phyloP scores from a whole-genome alignment of 2,888 invertebrate genomes.

The Hecatera dysodea region DNA sequence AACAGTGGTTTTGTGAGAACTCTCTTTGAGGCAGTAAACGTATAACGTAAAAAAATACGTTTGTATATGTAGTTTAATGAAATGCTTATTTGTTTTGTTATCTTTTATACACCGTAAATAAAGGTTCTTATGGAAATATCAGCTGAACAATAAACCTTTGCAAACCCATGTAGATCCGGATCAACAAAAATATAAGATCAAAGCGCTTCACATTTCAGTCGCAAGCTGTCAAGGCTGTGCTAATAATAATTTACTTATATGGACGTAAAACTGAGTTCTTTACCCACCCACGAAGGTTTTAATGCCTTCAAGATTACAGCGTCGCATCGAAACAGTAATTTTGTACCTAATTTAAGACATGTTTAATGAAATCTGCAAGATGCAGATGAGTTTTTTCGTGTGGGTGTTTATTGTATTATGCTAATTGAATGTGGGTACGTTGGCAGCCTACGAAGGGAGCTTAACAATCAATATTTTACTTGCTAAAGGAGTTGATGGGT shows the following conservation, averaged over 20 bases:
- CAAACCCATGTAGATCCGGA: constrained; percentile 48
- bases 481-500: constrained; percentile 37
- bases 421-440: constrained; percentile 54
- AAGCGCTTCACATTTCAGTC: constrained; percentile 61
- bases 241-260: constrained; percentile 68
- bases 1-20: neutral
- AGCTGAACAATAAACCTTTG: constrained; percentile 36
- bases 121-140: constrained; percentile 19
- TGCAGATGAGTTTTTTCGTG: constrained; percentile 65
- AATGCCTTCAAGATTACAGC: constrained; percentile 64
- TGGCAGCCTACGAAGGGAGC: constrained; percentile 50
- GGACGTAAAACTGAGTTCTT: constrained; percentile 64
- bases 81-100: neutral
- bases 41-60: neutral
- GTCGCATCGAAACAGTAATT: constrained; percentile 65
- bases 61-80: neutral
- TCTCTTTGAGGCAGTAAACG: neutral
- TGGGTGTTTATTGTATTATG: constrained; percentile 66
- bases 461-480: constrained; percentile 59
- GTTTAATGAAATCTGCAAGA: constrained; percentile 68
- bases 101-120: constrained; percentile 3
- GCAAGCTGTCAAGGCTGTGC: constrained; percentile 60
- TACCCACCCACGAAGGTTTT: constrained; percentile 73
- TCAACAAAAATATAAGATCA: constrained; percentile 57
- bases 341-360: constrained; percentile 68